Base-by-base conservation (phyloP, 2,888 invertebrate genomes). In the Eugnorisma glareosa region DNA sequence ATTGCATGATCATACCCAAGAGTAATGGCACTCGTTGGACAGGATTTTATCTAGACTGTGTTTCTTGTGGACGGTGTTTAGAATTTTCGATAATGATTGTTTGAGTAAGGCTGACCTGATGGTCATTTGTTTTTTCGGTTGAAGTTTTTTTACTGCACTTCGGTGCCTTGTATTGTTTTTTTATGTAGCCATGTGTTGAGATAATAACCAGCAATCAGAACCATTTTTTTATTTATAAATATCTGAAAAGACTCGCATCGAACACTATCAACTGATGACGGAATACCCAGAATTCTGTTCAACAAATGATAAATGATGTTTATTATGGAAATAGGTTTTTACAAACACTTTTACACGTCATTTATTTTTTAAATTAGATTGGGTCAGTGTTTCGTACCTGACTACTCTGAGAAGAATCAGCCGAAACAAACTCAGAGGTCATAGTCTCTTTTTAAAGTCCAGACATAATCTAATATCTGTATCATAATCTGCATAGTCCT, bases 1-100 rank as follows among this genome's bases (percentile, higher is more conserved):
- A 79, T 83, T 73, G 73, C 59, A 72, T 73, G 57, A 86, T 75
- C 66, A 66, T 61, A 67, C n/a, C 63, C 73, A 35, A 5, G 10
- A 31, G 61, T 31, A 70, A 81, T 73, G 40, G 64, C 45, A 1
- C 40, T 43, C 37, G 67, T 43, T 28, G 21, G 45, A 57, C 74
- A 61, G 54, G 54, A 73, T 66, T 81, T 69, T 57, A 81, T 82
- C n/a, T 77, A 31, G 43, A 40, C n/a, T 67, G 69, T 35, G 45
- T 63, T 75, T 77, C 43, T 59, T 77, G 57, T 57, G n/a, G 45
- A 54, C 13, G 0, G 0, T 28, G 15, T 35, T 35, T 80, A 61
- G 78, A 69, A 10, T 51, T 66, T 77, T 69, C 79, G 10, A 66
- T 59, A 15, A 45, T 18, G n/a, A 40, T n/a, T 40, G 37, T 63